Evolutionary conservation across 2,797 vertebrate species (phyloP).

Genomic region (Taeniopygia guttata): DNA sequence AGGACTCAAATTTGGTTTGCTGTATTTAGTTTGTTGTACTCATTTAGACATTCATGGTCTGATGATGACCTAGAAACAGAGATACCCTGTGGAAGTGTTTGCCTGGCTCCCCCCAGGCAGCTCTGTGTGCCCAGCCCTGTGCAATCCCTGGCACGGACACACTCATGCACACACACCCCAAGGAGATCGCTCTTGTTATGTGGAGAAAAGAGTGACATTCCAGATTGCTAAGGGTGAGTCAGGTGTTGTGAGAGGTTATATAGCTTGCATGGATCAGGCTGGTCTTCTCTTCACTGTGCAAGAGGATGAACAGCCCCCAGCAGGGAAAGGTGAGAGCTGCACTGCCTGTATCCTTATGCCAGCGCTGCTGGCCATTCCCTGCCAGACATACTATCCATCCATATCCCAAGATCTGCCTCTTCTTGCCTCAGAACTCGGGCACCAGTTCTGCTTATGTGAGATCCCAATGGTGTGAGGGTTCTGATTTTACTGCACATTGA

Average conservation of each 20-base stretch:
- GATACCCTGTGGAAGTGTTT: neutral
- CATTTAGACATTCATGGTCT: neutral
- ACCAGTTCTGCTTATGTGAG: neutral
- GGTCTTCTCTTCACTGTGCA: neutral
- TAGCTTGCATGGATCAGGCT: fast-evolving
- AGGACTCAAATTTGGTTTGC: neutral
- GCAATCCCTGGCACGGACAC: neutral
- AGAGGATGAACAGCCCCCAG: neutral
- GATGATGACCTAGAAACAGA: neutral
- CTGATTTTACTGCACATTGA: neutral
- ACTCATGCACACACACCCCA: fast-evolving
- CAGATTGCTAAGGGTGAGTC: neutral
- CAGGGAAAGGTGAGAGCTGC: neutral
- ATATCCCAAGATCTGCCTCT: neutral
- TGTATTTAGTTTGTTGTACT: neutral
- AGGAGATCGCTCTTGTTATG: neutral
- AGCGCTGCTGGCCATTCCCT: neutral
- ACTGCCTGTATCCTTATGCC: fast-evolving
- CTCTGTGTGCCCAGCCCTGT: neutral
- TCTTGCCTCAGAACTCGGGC: neutral
- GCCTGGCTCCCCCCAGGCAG: neutral
- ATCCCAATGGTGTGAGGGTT: neutral
- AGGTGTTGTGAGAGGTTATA: neutral
- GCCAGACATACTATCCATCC: too few relatives aligned
- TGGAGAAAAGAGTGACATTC: neutral